Evolutionary conservation across 2,888 invertebrate genomes (phyloP).

Genomic region (Adelognathus sp.): DNA sequence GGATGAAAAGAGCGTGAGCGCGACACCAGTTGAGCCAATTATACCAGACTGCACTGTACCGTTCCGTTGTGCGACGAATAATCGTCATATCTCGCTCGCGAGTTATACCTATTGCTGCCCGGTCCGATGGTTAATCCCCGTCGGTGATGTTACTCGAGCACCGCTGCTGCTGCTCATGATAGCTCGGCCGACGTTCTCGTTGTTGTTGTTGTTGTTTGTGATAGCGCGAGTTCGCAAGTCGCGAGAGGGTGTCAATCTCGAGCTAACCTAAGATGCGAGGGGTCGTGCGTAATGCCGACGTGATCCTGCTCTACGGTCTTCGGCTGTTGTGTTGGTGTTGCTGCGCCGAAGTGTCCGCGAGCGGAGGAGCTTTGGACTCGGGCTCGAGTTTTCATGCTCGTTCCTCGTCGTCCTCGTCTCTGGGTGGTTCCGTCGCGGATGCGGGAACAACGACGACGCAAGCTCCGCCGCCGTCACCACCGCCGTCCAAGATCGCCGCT

Average conservation of each 20-base stretch:
- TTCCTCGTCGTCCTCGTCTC: constrained; percentile 15
- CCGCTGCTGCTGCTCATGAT: background rate
- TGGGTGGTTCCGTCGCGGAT: background rate
- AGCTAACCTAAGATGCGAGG: constrained; percentile 79
- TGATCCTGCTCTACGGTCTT: constrained; percentile 73
- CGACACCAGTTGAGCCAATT: background rate
- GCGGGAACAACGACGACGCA: constrained; percentile 48
- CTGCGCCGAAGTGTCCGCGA: constrained; percentile 70
- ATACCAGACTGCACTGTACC: background rate
- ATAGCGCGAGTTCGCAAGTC: constrained; percentile 3
- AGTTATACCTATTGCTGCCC: too few species aligned
- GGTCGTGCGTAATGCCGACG: constrained; percentile 71
- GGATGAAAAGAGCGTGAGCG: background rate
- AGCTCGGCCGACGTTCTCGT: background rate
- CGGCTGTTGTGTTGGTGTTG: constrained; percentile 72
- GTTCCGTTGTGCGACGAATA: background rate
- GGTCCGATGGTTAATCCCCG: background rate
- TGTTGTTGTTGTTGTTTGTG: too few species aligned
- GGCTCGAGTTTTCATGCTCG: constrained; percentile 59
- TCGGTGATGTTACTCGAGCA: background rate
- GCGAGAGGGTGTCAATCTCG: constrained; percentile 18
- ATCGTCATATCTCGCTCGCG: background rate
- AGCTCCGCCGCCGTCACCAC: constrained; percentile 61
- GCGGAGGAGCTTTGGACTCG: constrained; percentile 78
- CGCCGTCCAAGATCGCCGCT: constrained; percentile 71